Conservation (phyloP, 2,113 vertebrate species). For the Cryptomyrus ogoouensis region DNA sequence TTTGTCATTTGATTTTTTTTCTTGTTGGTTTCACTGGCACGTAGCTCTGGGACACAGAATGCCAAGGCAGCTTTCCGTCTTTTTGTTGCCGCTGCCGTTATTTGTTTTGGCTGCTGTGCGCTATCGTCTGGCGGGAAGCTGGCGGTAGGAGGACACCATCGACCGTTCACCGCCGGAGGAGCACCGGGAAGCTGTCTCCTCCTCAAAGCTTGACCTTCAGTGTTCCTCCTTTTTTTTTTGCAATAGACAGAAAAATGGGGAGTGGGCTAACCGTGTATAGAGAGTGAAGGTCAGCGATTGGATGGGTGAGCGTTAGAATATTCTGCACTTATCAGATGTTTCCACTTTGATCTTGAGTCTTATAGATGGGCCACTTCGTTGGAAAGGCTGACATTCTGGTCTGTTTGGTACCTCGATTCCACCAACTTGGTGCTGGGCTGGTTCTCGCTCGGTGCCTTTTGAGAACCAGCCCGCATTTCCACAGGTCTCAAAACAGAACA, state of each 20-base stretch:
- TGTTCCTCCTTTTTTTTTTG: constrained; percentile 11
- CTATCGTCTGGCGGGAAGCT: not conserved
- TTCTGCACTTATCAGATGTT: constrained; percentile 18
- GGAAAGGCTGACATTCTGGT: not conserved
- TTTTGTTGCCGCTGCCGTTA: not conserved
- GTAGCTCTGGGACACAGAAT: not conserved
- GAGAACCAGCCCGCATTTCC: not conserved
- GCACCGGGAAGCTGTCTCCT: not conserved
- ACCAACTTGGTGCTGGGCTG: not conserved
- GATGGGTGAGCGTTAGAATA: not conserved
- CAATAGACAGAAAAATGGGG: not conserved
- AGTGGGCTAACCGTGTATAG: constrained; percentile 2
- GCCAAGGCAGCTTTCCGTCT: not conserved
- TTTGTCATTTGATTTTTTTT: not conserved
- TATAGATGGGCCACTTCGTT: constrained; percentile 18
- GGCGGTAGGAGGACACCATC: not conserved
- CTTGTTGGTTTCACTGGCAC: not conserved
- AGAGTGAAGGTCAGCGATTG: not conserved
- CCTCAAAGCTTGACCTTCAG: constrained; percentile 23
- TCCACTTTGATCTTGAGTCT: constrained; percentile 28
- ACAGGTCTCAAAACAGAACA: not conserved
- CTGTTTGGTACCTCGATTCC: not conserved
- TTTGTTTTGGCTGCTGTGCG: not conserved
- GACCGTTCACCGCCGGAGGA: not conserved
- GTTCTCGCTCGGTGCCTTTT: not conserved